Percentiles rank a stretch among this genome's conserved stretches.
These are phyloP conservation scores for Alsophila aescularia DNA, from an alignment of 2,888 invertebrate genomes.

Conservation along the genomic window DNA sequence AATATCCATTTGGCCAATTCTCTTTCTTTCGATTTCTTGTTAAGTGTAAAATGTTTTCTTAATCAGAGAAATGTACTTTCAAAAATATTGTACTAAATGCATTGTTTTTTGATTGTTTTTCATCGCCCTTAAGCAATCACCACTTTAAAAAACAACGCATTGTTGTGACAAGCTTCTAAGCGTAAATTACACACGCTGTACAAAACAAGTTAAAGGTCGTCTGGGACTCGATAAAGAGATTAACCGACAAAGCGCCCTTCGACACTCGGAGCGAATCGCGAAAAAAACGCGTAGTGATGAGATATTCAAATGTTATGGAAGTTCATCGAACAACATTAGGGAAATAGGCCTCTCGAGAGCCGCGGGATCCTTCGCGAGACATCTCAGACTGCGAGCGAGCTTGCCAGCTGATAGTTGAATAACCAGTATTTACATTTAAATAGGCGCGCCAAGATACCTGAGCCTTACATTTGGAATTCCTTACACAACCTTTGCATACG, in stretches of 20 bases:
- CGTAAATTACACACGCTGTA: conserved; percentile 18
- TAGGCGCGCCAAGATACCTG: background rate
- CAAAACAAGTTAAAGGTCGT: conserved; percentile 25
- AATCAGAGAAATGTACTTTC: too few species aligned
- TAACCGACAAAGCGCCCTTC: conserved; percentile 21
- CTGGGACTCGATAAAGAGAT: conserved; percentile 25
- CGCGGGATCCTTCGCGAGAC: conserved; percentile 28
- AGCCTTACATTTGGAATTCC: background rate
- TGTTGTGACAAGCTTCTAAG: conserved; percentile 7
- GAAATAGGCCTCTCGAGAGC: conserved; percentile 58
- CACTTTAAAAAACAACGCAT: conserved; percentile 17
- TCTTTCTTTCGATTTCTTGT: too few species aligned
- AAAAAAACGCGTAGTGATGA: conserved; percentile 61
- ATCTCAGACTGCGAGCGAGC: conserved; percentile 2
- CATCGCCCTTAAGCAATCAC: too few species aligned
- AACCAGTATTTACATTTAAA: conserved; percentile 35
- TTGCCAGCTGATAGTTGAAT: conserved; percentile 21
- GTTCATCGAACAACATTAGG: conserved; percentile 67
- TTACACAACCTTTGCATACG: too few species aligned
- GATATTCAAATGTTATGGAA: conserved; percentile 71
- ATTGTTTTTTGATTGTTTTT: too few species aligned
- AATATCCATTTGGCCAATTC: too few species aligned
- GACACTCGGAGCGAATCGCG: background rate
- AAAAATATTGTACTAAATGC: too few species aligned
- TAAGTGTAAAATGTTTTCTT: too few species aligned